Evolutionary conservation across 2,113 vertebrate species (phyloP), one percentile per base, ranked within the genome.

Genomic region (Chloroceryle aenea): DNA sequence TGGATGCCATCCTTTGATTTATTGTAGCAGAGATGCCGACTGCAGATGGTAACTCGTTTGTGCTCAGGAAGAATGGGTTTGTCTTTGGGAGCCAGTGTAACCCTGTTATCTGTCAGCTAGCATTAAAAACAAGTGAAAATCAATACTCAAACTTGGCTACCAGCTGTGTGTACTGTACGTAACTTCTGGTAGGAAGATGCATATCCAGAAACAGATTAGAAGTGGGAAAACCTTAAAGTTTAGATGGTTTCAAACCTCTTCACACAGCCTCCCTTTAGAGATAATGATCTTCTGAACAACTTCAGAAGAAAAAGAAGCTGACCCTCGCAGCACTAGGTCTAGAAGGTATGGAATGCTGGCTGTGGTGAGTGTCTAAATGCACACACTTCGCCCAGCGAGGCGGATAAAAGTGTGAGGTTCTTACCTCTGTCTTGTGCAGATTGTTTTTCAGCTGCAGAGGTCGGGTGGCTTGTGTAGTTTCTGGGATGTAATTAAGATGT

Each of bases 371-470:
- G 74, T 56, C 61, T 86, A 61, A 42, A 27, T 15, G 53, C 66
- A 47, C 7, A 55, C 77, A 38, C 34, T 61, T 32, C 71, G 59
- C 53, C 52, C 12, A 59, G 45, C 89, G 62, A 85, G 73, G 58
- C 58, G 79, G 73, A 69, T 21, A 67, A 81, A 87, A 93, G 84
- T 4, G 27, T 36, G 66, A 82, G 84, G 47, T 45, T 67, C 32
- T 96, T 97, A 97, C 97, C 97, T 95, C 59, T 68, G 32, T 53
- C 64, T 52, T 16, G 58, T 22, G 55, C 59, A 75, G 83, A 58
- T 42, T 16, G 23, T 25, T 78, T 92, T 58, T 17, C 95, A 67
- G 93, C 86, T 69, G 88, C 53, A 63, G 69, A 69, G 47, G 50
- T 67, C 50, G 68, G 56, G 53, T 87, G 42, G 72, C 58, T 74